phyloP scores from a whole-genome alignment of 2,797 vertebrate genomes.

The Microctenopoma steveboyesi region DNA sequence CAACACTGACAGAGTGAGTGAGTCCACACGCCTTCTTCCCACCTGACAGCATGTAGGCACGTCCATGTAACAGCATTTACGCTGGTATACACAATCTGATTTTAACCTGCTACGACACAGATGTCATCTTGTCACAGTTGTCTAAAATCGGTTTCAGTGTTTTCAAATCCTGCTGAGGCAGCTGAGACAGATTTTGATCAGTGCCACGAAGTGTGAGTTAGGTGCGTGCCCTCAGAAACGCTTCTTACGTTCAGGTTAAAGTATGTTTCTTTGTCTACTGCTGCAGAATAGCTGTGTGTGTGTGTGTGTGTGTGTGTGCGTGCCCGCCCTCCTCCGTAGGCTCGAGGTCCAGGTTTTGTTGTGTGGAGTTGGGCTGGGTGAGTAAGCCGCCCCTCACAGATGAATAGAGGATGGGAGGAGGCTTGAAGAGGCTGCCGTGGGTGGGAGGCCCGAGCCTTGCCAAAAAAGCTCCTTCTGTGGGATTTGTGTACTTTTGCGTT shows the following conservation, averaged over 20 bases:
- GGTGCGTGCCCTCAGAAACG: background rate
- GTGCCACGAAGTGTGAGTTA: background rate
- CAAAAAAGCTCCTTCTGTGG: constrained; percentile 85
- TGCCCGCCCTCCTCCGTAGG: constrained; percentile 67
- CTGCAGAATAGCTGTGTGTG: constrained; percentile 31
- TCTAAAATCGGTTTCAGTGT: constrained; percentile 10
- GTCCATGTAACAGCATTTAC: constrained; percentile 56
- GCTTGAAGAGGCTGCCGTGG: constrained; percentile 83
- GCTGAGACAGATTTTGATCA: background rate
- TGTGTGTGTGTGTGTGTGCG: constrained; percentile 36
- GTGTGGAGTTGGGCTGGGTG: constrained; percentile 81
- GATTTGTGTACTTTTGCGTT: constrained; percentile 83
- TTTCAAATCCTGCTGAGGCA: constrained; percentile 17
- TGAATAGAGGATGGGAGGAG: constrained; percentile 93
- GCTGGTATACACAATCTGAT: constrained; percentile 46
- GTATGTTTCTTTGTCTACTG: constrained; percentile 43
- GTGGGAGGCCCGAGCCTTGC: constrained; percentile 80
- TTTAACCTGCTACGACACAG: constrained; percentile 55
- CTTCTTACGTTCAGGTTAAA: constrained; percentile 10
- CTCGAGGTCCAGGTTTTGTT: constrained; percentile 81
- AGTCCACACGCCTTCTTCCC: constrained; percentile 72
- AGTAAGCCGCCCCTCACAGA: constrained; percentile 83
- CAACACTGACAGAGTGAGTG: constrained; percentile 64
- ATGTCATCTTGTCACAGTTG: constrained; percentile 43
- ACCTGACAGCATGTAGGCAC: constrained; percentile 71